These are phyloP conservation scores for Ursus arctos DNA, from an alignment of 2,113 vertebrate genomes.

Conservation along the genomic window DNA sequence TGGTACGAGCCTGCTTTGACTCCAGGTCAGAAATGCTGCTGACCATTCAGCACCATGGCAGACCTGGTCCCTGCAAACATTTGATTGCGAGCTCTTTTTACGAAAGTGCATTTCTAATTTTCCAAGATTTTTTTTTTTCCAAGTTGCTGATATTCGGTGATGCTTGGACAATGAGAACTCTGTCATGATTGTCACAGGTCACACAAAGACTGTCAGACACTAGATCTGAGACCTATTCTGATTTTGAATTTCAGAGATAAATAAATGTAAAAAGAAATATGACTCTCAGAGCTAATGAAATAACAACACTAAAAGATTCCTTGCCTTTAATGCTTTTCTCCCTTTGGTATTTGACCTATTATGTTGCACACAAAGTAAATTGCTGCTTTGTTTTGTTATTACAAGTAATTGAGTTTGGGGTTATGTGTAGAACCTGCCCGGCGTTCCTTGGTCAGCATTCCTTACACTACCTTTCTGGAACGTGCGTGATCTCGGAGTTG, in stretches of 20 bases:
- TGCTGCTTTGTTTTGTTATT: not conserved
- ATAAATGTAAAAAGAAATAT: not conserved
- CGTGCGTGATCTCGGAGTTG: not conserved
- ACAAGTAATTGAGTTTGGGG: not conserved
- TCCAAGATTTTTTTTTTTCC: not conserved
- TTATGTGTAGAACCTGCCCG: not conserved
- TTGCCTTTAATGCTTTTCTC: not conserved
- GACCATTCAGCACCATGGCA: too few species aligned
- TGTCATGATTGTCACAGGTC: not conserved
- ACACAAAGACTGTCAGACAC: not conserved
- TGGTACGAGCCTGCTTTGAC: not conserved
- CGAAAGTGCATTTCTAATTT: not conserved
- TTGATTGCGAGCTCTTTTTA: not conserved
- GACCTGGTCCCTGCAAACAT: not conserved
- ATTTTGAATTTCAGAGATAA: not conserved
- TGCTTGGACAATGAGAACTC: not conserved
- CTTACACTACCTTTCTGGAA: not conserved
- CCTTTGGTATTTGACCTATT: not conserved
- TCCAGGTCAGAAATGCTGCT: not conserved
- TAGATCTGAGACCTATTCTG: not conserved
- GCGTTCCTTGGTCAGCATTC: not conserved
- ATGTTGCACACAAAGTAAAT: not conserved
- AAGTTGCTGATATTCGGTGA: not conserved
- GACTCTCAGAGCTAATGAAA: not conserved
- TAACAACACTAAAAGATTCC: not conserved